Base-by-base conservation (phyloP, 2,888 invertebrate species). In the Nowickia ferox region DNA sequence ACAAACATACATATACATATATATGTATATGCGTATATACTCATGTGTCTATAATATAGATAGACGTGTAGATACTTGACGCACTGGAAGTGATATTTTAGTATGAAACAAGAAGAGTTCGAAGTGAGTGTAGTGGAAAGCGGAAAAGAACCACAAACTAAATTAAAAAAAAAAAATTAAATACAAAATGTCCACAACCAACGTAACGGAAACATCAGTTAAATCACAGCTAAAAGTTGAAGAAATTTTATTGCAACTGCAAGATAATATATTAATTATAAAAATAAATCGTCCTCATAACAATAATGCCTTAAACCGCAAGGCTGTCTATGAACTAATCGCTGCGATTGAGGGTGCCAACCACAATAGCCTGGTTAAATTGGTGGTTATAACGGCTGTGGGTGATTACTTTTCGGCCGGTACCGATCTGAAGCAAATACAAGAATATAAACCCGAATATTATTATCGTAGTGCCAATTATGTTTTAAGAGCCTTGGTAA, bases 271-370 rank as follows among this genome's bases (percentile, higher is more conserved):
- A 4, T 92, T 94, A 61, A 93, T 95, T 44, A 94, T 97, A 13
- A 94, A 93, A 89, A 94, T 97, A 65, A 96, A 97, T 92, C 95
- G 96, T 88, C 97, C 97, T 0, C 91, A 92, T 1, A 96, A 95
- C 91, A 96, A 95, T 91, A 98, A 98, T 94, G 97, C 98, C 0
- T 93, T 98, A 2, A 95, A 94, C 48, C 84, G 88, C 15, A 90
- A 95, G 92, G 96, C 96, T 95, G 97, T 97, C 91, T 89, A 93
- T 38, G 94, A 94, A 86, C 92, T 97, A 44, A 93, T 94, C 13
- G 93, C 94, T 48, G 95, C 96, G 42, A 92, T 98, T 55, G 94
- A 95, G 66, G 94, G 95, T 85, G 96, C 97, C 65, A 95, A 95
- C 38, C 92, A 92, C 17, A 95, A 97, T 92, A 94, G 95, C 30